A percentile compares a stretch with the other conserved stretches of the same genome.
Conservation (phyloP, 2,888 invertebrate species). For the Pollenia amentaria region DNA sequence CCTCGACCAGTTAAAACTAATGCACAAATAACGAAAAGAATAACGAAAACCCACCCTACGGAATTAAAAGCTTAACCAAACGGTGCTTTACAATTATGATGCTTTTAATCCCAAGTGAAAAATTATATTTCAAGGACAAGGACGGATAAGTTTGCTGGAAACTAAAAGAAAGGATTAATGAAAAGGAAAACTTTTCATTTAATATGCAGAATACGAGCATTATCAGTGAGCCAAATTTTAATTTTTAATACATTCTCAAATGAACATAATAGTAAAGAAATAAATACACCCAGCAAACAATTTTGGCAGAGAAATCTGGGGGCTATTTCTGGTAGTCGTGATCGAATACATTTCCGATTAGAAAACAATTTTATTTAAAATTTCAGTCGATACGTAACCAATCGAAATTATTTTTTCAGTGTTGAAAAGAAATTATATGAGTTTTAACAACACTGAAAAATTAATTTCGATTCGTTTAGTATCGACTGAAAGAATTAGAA, state of each 20-base stretch:
- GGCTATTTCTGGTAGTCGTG: too few relatives aligned
- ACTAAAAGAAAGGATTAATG: background rate
- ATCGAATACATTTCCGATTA: too few relatives aligned
- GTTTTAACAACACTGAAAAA: too few relatives aligned
- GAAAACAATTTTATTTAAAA: too few relatives aligned
- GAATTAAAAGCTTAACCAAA: background rate
- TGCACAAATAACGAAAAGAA: background rate
- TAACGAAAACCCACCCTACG: background rate
- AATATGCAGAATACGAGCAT: slow-evolving; percentile 1
- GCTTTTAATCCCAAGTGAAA: slow-evolving; percentile 28
- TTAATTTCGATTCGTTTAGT: too few relatives aligned
- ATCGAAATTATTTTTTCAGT: too few relatives aligned
- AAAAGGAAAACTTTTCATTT: background rate
- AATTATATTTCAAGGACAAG: slow-evolving; percentile 52
- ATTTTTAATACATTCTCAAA: slow-evolving; percentile 6
- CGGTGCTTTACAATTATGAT: slow-evolving; percentile 17
- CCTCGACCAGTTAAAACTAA: background rate
- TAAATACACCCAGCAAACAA: background rate
- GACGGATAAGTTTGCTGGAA: background rate
- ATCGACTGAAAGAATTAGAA: too few relatives aligned
- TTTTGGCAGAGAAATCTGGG: too few relatives aligned
- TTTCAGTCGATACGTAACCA: too few relatives aligned
- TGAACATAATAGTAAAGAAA: slow-evolving; percentile 11
- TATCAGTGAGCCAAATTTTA: slow-evolving; percentile 15
- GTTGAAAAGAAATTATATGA: too few relatives aligned